phyloP scores from a whole-genome alignment of 2,888 invertebrate genomes.

The Podotricha telesiphe region DNA sequence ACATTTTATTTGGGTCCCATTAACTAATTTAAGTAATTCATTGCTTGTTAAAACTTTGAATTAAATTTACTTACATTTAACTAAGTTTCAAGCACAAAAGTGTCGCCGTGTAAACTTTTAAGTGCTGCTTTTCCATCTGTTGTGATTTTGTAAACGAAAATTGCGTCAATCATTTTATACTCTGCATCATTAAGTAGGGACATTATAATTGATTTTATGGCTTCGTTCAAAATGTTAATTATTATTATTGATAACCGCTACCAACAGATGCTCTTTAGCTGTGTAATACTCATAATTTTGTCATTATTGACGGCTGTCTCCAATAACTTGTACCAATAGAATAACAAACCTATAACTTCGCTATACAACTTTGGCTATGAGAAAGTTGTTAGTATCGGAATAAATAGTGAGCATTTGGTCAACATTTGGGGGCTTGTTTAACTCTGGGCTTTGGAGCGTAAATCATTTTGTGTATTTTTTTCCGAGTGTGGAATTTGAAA shows the following conservation, averaged over 20 bases:
- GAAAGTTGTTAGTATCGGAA: constrained; percentile 16
- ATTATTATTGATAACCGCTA: constrained; percentile 6
- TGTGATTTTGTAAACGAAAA: background rate
- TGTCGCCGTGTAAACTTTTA: constrained; percentile 4
- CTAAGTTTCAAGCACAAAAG: constrained; percentile 6
- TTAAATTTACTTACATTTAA: constrained; percentile 14
- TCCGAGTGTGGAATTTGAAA: background rate
- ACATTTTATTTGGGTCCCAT: constrained; percentile 19
- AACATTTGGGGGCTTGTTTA: constrained; percentile 1
- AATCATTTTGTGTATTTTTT: background rate
- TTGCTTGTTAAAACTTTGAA: constrained; percentile 24
- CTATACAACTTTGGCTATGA: constrained; percentile 4
- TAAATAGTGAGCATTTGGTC: constrained; percentile 8
- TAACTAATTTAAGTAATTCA: constrained; percentile 25
- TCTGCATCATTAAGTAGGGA: background rate
- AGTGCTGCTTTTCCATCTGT: background rate
- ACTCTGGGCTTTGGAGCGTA: constrained; percentile 10
- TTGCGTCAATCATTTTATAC: background rate
- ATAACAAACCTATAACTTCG: constrained; percentile 23
- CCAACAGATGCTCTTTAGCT: constrained; percentile 12
- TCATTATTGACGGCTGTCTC: constrained; percentile 26
- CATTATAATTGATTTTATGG: background rate
- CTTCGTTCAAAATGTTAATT: constrained; percentile 2
- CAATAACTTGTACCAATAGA: constrained; percentile 15
- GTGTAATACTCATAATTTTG: constrained; percentile 13